Evolutionary conservation across 2,797 vertebrate species (phyloP).

Genomic region (Cottoperca gobio): DNA sequence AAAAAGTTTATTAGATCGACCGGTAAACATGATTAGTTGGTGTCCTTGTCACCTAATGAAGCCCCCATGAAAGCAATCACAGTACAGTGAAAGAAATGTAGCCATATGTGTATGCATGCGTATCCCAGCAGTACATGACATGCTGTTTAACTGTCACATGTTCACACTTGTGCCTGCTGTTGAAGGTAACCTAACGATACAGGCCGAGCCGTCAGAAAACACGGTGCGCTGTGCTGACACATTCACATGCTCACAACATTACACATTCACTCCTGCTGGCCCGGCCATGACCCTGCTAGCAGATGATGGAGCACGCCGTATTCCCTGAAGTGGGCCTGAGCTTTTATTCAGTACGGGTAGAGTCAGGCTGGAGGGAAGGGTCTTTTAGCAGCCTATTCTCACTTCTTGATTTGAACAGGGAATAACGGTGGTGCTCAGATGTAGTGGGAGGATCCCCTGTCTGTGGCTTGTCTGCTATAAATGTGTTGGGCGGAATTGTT

Average conservation of each 20-base stretch:
- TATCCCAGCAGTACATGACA: conserved; percentile 1
- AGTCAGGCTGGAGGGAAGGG: conserved; percentile 61
- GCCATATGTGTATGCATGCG: conserved; percentile 3
- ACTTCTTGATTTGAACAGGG: conserved; percentile 72
- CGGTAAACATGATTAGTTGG: background rate
- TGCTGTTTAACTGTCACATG: conserved; percentile 46
- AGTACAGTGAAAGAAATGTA: background rate
- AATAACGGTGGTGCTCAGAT: conserved; percentile 54
- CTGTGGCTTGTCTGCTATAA: conserved; percentile 40
- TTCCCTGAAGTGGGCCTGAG: conserved; percentile 67
- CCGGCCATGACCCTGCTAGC: conserved; percentile 71
- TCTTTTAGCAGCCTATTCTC: conserved; percentile 69
- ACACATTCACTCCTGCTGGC: conserved; percentile 62
- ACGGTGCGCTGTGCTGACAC: conserved; percentile 49
- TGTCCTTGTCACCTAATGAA: background rate
- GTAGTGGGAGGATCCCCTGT: conserved; percentile 31
- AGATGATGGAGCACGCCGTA: conserved; percentile 68
- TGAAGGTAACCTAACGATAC: conserved; percentile 25
- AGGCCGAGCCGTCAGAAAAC: conserved; percentile 34
- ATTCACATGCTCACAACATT: conserved; percentile 59
- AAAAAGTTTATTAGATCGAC: background rate
- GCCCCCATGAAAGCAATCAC: background rate
- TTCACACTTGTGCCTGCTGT: conserved; percentile 36
- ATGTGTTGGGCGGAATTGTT: conserved; percentile 17
- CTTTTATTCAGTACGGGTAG: conserved; percentile 49